Base-by-base conservation (phyloP, 2,113 vertebrate genomes). In the Albula glossodonta region DNA sequence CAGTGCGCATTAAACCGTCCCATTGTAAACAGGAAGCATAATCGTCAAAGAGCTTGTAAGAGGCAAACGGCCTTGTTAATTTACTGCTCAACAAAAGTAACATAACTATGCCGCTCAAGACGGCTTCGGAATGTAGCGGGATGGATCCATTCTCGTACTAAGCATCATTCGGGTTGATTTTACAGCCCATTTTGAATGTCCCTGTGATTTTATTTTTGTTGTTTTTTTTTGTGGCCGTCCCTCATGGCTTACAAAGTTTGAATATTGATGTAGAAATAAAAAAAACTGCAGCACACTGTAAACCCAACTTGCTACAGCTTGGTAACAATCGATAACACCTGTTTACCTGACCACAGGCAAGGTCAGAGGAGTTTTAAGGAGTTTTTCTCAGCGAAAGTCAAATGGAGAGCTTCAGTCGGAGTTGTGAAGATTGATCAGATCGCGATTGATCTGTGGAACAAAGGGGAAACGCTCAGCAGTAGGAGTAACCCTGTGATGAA, bases 291-390 rank as follows among this genome's bases (percentile, higher is more conserved):
- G 17, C 60, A 66, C 93, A 94, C 91, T 88, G 92, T 93, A 92
- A 90, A 91, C 89, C 92, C 87, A 91, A 91, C 81, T 92, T 94
- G 60, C 92, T 92, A 57, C 94, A 91, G 93, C 91, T 91, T 94
- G 95, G 93, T 92, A 94, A 93, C 85, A 0, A 89, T 83, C 94
- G 94, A 94, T 94, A 93, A 94, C 94, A 31, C 70, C 70, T 31
- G n/a, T 74, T 92, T 91, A 87, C 92, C 92, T 2, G 60, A 74
- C 17, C 91, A 91, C 92, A 92, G 92, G 87, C 91, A 92, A 94
- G 94, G 93, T 93, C 94, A 93, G 93, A 91, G 94, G 95, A 95
- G 95, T 95, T 95, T 41, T 96, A 95, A 95, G 94, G 94, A 95
- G 94, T 95, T 92, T 95, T 93, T 90, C 93, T 93, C 92, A 0